Base-by-base conservation (phyloP, 2,113 vertebrate genomes). In the Pleuronectes platessa region DNA sequence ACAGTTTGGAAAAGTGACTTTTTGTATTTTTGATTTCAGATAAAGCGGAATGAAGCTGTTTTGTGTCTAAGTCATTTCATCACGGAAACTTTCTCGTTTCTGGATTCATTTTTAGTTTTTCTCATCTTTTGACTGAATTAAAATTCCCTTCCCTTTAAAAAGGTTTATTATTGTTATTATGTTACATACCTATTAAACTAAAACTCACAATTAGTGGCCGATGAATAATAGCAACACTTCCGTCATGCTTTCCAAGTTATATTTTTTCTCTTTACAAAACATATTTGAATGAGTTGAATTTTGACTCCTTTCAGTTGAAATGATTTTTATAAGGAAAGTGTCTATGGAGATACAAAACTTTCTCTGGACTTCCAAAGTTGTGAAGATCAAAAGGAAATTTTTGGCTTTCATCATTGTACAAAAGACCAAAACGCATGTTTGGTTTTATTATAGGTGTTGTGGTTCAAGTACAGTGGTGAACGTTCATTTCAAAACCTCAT, bases 311-410 rank as follows among this genome's bases (percentile, higher is more conserved):
- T 18, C 2, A 15, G 42, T 37, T 37, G 40, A 42, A 42, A 42
- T 12, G 40, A 51, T 18, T 51, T 51, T 51, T 18, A 18, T 51
- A 20, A 17, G 14, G 47, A 51, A 51, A 7, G 5, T 24, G 53
- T 68, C 60, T 60, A 51, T 17, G 21, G 31, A 59, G 58, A 68
- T 51, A 67, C 68, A 4, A 24, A 65, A 24, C 2, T 15, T n/a
- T 53, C 58, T 66, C 62, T n/a, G 60, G 51, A 53, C 63, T 61
- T 3, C 55, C 62, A 61, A 68, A 59, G 11, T 56, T 24, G 40
- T 27, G 31, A 54, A 74, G 76, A 85, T 88, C 70, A 88, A 88
- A 88, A 68, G 63, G 11, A 5, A 51, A 23, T 37, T 70, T 55
- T 68, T 23, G 17, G 71, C 82, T 83, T 85, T 88, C 79, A 88